These are phyloP conservation scores for Eupsilia transversa DNA, from an alignment of 2,888 invertebrate species.

Conservation along the genomic window DNA sequence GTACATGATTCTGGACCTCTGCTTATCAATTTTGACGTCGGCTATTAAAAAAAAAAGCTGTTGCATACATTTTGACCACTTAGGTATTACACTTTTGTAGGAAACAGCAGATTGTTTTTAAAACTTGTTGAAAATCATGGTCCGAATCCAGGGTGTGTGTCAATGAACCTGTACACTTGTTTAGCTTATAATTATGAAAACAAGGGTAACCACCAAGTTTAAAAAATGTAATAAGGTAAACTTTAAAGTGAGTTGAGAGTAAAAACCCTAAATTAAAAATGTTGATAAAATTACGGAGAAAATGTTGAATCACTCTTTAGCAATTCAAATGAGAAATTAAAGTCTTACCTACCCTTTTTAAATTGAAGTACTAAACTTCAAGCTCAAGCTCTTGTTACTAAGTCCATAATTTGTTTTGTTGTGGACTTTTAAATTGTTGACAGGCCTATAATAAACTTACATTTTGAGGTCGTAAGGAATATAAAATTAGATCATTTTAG, in stretches of 20 bases:
- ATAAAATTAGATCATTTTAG: neutral
- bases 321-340: slow-evolving; percentile 27
- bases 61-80: no score
- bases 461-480: slow-evolving; percentile 15
- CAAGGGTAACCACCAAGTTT: neutral
- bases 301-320: neutral
- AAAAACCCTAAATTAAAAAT: slow-evolving; percentile 1
- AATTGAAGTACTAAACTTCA: slow-evolving; percentile 2
- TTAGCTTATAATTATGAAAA: neutral
- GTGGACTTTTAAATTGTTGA: neutral
- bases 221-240: neutral
- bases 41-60: no score
- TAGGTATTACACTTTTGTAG: no score
- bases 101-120: no score
- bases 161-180: no score
- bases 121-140: no score
- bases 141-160: no score
- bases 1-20: no score
- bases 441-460: neutral
- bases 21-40: no score
- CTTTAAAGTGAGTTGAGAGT: no score
- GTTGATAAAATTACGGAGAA: neutral
- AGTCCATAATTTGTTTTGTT: slow-evolving; percentile 10
- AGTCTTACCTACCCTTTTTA: neutral
- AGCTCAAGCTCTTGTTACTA: neutral